Percentiles rank a stretch among this genome's conserved stretches.
These are phyloP conservation scores for Isotomurus palustris DNA, from an alignment of 2,888 invertebrate species.

Conservation along the genomic window DNA sequence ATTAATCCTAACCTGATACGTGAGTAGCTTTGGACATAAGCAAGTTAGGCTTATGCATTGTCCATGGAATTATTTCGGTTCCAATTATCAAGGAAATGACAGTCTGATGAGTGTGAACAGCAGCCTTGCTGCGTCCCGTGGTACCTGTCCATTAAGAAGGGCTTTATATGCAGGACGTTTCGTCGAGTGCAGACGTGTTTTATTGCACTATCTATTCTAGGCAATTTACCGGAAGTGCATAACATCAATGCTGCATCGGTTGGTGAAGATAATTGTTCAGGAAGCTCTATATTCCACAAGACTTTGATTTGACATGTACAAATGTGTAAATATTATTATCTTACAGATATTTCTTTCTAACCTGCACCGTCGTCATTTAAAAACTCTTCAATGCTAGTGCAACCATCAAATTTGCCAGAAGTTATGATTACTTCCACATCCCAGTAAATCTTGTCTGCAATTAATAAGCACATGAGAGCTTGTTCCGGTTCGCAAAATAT, in stretches of 20 bases:
- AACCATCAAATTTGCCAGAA: conserved; percentile 31
- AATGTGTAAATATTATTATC: no score
- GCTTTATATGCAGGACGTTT: background rate
- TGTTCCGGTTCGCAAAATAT: conserved; percentile 39
- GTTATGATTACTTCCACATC: conserved; percentile 41
- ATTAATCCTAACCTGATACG: no score
- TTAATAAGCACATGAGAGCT: conserved; percentile 32
- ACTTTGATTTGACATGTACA: no score
- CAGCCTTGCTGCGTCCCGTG: conserved; percentile 31
- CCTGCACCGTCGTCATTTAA: conserved; percentile 42
- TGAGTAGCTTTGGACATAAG: conserved; percentile 41
- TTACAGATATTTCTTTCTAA: conserved; percentile 6
- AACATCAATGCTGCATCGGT: conserved; percentile 34
- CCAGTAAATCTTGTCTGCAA: conserved; percentile 40
- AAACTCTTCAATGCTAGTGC: conserved; percentile 33
- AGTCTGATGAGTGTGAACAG: conserved; percentile 28
- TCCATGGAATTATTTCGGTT: conserved; percentile 9
- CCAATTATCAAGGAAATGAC: conserved; percentile 12
- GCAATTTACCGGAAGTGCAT: no score
- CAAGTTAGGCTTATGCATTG: conserved; percentile 25
- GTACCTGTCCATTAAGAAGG: conserved; percentile 5
- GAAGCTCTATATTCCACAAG: no score
- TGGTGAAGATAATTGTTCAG: background rate
- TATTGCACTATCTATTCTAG: no score
- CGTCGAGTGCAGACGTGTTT: conserved; percentile 16